These are phyloP conservation scores for Disparrhopalites patrizii DNA, from an alignment of 2,888 invertebrate genomes.

Conservation along the genomic window DNA sequence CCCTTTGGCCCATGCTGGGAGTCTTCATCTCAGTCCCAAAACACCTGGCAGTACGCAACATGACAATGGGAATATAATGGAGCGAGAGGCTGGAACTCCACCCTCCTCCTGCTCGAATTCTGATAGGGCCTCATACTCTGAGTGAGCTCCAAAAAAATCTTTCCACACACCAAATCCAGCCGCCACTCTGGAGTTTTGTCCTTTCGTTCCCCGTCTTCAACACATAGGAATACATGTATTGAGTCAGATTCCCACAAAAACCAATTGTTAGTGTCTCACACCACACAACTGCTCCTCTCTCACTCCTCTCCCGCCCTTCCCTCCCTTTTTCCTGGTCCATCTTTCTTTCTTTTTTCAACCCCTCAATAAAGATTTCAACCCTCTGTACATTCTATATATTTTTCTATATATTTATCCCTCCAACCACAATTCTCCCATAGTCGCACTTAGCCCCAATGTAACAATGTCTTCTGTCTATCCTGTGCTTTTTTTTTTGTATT, in stretches of 20 bases:
- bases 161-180: neutral
- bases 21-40: constrained; percentile 34
- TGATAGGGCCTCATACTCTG: constrained; percentile 59
- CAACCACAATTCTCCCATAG: no score
- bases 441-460: no score
- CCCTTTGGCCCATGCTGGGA: neutral
- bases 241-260: no score
- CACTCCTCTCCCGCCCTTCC: neutral
- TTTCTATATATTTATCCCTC: no score
- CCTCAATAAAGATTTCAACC: neutral
- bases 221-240: no score
- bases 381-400: neutral
- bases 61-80: constrained; percentile 21
- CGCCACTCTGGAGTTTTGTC: neutral
- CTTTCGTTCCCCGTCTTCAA: neutral
- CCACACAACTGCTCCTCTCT: no score
- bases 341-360: neutral
- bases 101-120: constrained; percentile 55
- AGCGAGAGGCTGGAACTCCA: constrained; percentile 46
- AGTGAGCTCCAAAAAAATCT: constrained; percentile 51
- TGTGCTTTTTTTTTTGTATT: no score
- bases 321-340: neutral
- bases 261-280: constrained; percentile 5
- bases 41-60: constrained; percentile 33
- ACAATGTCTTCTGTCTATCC: no score